Conservation (phyloP, 2,113 vertebrate species). For the Stictonetta naevosa region DNA sequence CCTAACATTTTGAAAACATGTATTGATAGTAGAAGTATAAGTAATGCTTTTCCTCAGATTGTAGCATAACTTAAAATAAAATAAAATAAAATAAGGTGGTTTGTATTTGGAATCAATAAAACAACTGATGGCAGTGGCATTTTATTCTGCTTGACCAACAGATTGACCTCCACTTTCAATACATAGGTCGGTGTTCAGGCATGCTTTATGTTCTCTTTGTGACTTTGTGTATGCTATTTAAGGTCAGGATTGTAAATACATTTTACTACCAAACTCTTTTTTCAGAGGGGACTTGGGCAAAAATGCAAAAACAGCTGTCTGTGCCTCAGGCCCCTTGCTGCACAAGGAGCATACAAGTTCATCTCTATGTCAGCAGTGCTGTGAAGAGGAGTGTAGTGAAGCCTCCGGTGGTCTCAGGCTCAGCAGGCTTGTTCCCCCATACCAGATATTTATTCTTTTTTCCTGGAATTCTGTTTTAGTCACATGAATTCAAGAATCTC, state of each 20-base stretch:
- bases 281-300: neutral
- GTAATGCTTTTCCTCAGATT: neutral
- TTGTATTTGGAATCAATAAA: neutral
- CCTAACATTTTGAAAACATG: neutral
- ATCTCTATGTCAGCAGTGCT: neutral
- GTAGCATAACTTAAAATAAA: neutral
- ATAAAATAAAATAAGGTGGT: neutral
- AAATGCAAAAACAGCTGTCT: neutral
- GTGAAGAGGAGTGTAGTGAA: neutral
- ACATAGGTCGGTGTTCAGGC: neutral
- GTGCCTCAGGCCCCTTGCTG: neutral
- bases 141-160: neutral
- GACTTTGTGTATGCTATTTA: neutral
- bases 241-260: neutral
- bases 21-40: neutral
- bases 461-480: neutral
- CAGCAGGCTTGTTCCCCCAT: rapidly evolving
- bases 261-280: neutral
- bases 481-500: neutral
- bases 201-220: neutral
- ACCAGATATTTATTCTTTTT: neutral
- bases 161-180: neutral
- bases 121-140: neutral
- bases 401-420: neutral
- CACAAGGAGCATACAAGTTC: neutral